Evolutionary conservation across 2,888 invertebrate species (phyloP), one percentile per base, ranked within the genome.

Genomic region (Trachelus troglodyta): DNA sequence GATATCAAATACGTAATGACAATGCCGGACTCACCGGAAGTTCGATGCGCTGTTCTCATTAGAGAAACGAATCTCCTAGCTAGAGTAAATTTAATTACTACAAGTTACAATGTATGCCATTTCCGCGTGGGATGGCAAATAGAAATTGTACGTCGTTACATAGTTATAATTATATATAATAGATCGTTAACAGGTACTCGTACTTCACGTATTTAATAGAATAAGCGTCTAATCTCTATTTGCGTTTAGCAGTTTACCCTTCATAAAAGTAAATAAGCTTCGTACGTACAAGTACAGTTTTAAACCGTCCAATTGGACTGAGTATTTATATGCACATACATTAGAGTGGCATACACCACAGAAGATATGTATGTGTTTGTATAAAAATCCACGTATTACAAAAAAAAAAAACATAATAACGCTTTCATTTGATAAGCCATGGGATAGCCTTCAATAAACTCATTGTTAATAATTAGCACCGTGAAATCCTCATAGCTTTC

Each of bases 11-110:
- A 56, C 6, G 9, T 56, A 56, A 23, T 23, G 23, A 23, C 56
- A 56, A 56, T 56, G 23, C 15, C 9, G 56, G 56, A 15, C 23
- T 56, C 56, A 15, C 56, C 56, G 2, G 56, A 56, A 56, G 56
- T 56, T 23, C 56, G 56, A 56, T 23, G 9, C 76, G 77, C 73
- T 76, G 73, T 33, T 75, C 77, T 77, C 77, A 81, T 79, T 76
- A 81, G 77, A 78, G 83, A 84, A 87, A 84, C 85, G 85, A 87
- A 85, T 87, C 84, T 82, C 78, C 81, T 81, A 81, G 82, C 80
- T 78, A 75, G 75, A 81, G 80, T 80, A 83, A 85, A 87, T 85
- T 84, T 84, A 84, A 85, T 86, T 85, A 84, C 69, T 81, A 77
- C 73, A 74, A 76, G 77, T 81, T 82, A 79, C 76, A 75, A 77